Conservation (phyloP, 2,888 invertebrate species). For the Euproctis similis region DNA sequence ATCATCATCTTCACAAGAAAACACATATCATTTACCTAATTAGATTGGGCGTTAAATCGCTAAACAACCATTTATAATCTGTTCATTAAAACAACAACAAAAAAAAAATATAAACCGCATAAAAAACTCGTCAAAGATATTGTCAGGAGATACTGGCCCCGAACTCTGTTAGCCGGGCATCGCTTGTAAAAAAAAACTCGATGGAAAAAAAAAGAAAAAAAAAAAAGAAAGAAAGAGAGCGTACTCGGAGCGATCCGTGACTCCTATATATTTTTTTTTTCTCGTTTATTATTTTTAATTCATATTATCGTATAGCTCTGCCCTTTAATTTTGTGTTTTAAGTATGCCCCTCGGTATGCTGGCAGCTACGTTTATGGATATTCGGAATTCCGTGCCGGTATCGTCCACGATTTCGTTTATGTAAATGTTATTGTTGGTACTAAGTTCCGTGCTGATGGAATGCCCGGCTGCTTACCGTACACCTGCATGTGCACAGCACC, state of each 20-base stretch:
- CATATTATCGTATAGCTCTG: slow-evolving; percentile 75
- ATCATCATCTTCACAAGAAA: slow-evolving; percentile 56
- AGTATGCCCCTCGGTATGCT: slow-evolving; percentile 73
- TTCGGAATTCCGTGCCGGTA: slow-evolving; percentile 69
- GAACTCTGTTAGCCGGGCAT: slow-evolving; percentile 66
- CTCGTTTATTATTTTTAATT: slow-evolving; percentile 76
- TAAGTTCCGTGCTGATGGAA: no score
- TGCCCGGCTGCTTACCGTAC: slow-evolving; percentile 33
- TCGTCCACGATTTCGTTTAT: slow-evolving; percentile 65
- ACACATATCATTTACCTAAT: slow-evolving; percentile 76
- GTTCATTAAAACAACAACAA: no score
- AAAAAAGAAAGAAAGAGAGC: slow-evolving; percentile 58
- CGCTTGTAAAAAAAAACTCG: slow-evolving; percentile 61
- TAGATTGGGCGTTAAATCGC: slow-evolving; percentile 76
- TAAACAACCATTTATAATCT: slow-evolving; percentile 74
- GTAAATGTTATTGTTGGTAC: slow-evolving; percentile 48
- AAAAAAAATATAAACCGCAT: slow-evolving; percentile 72
- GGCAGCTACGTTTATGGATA: slow-evolving; percentile 73
- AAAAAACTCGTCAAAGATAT: slow-evolving; percentile 76
- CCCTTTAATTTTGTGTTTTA: slow-evolving; percentile 77
- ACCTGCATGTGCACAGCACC: slow-evolving; percentile 27
- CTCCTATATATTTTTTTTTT: slow-evolving; percentile 73
- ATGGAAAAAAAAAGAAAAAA: no score
- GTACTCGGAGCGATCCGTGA: slow-evolving; percentile 73
- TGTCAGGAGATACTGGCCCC: slow-evolving; percentile 68